These are phyloP conservation scores for Centruroides vittatus DNA, from an alignment of 1,140 invertebrate genomes.

Conservation along the genomic window DNA sequence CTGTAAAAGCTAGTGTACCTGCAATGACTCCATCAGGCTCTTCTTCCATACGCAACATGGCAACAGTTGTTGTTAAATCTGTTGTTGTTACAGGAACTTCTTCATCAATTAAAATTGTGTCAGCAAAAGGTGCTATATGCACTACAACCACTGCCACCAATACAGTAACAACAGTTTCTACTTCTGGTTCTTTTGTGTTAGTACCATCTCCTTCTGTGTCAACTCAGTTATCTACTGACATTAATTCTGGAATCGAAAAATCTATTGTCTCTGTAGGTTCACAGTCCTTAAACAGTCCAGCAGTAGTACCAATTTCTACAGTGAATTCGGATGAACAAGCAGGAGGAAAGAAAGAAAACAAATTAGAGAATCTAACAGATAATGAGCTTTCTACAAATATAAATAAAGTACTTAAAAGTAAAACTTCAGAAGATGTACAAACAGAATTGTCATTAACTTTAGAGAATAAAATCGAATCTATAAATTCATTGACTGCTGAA, in stretches of 20 bases:
- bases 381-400: background rate
- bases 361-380: conserved; percentile 1
- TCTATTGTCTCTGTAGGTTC: background rate
- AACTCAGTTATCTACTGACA: background rate
- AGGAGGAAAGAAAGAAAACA: background rate
- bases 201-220: background rate
- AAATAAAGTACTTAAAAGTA: too few species aligned
- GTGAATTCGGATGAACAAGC: background rate
- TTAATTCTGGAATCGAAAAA: background rate
- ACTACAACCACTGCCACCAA: conserved; percentile 2
- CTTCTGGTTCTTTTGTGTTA: too few species aligned
- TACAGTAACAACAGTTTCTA: too few species aligned
- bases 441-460: too few species aligned
- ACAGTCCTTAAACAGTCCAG: background rate
- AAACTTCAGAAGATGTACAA: too few species aligned
- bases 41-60: conserved; percentile 2
- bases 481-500: too few species aligned
- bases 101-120: conserved; percentile 12
- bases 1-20: background rate
- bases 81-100: conserved; percentile 15
- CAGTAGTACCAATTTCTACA: background rate
- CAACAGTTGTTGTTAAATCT: conserved; percentile 15
- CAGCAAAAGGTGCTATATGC: conserved; percentile 1
- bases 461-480: too few species aligned
- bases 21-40: conserved; percentile 5